Evolutionary conservation across 2,888 invertebrate species (phyloP).

Genomic region (Hemicrepidius hirtus): DNA sequence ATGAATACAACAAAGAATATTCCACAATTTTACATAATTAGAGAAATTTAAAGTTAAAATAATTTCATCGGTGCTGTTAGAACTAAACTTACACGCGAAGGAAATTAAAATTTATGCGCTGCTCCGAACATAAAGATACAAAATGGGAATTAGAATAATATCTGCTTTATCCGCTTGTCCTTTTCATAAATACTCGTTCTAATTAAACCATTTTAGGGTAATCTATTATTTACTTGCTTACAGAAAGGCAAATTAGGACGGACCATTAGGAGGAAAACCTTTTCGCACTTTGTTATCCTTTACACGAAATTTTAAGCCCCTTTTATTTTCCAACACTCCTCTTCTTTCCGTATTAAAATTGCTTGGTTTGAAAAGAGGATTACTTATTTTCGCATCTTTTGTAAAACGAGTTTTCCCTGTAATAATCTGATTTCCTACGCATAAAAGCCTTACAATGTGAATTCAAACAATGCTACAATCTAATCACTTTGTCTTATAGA

Average conservation of each 20-base stretch:
- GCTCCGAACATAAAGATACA: slow-evolving; percentile 27
- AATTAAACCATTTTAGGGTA: slow-evolving; percentile 52
- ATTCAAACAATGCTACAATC: slow-evolving; percentile 30
- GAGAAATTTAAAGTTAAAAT: slow-evolving; percentile 15
- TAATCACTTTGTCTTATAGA: slow-evolving; percentile 32
- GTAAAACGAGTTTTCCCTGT: slow-evolving; percentile 28
- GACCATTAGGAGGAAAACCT: slow-evolving; percentile 52
- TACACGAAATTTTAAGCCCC: slow-evolving; percentile 57
- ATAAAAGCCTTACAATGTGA: slow-evolving; percentile 31
- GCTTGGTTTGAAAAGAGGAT: slow-evolving; percentile 43
- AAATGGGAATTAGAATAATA: slow-evolving; percentile 42
- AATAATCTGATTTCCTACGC: slow-evolving; percentile 30
- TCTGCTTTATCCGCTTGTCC: slow-evolving; percentile 42
- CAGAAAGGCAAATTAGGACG: slow-evolving; percentile 48
- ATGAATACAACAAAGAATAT: slow-evolving; percentile 8
- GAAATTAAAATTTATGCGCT: slow-evolving; percentile 32
- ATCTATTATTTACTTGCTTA: slow-evolving; percentile 56
- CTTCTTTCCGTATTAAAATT: slow-evolving; percentile 55
- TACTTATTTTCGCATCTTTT: slow-evolving; percentile 38
- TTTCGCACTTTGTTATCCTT: slow-evolving; percentile 56
- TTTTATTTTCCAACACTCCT: slow-evolving; percentile 56
- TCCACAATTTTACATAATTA: slow-evolving; percentile 14
- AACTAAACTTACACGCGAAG: slow-evolving; percentile 17
- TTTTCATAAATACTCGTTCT: slow-evolving; percentile 47
- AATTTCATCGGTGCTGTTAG: slow-evolving; percentile 1